These are phyloP conservation scores for Drosophila santomea DNA, from an alignment of 1,140 invertebrate genomes.

Conservation along the genomic window DNA sequence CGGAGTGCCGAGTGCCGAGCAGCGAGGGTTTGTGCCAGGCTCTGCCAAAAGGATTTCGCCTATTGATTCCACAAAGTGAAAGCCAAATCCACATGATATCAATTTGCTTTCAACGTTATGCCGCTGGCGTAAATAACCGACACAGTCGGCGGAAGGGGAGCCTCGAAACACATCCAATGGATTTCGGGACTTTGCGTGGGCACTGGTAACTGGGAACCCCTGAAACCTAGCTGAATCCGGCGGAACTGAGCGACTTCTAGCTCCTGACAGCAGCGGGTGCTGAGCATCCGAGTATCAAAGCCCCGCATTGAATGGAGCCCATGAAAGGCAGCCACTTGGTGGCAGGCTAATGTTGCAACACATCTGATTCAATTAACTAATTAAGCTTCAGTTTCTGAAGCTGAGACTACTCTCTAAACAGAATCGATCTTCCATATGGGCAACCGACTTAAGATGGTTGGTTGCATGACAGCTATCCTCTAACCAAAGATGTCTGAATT, in stretches of 20 bases:
- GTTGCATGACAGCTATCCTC: too few relatives aligned
- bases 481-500: too few relatives aligned
- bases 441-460: background rate
- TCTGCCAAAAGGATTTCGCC: constrained; percentile 74
- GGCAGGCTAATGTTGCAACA: constrained; percentile 32
- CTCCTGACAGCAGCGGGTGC: constrained; percentile 10
- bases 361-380: constrained; percentile 41
- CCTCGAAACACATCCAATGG: constrained; percentile 20
- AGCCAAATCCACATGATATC: constrained; percentile 83
- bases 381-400: constrained; percentile 31
- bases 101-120: constrained; percentile 80
- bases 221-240: constrained; percentile 4
- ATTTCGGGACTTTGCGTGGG: constrained; percentile 17
- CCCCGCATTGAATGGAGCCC: constrained; percentile 26
- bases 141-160: constrained; percentile 39
- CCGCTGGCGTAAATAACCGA: constrained; percentile 75
- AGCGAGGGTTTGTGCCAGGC: constrained; percentile 46
- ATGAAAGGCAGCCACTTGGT: constrained; percentile 1
- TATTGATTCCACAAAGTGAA: constrained; percentile 80
- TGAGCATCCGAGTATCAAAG: background rate
- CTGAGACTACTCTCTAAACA: background rate
- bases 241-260: constrained; percentile 60
- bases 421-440: background rate
- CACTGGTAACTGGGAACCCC: constrained; percentile 4
- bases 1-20: constrained; percentile 6